These are phyloP conservation scores for Apis laboriosa DNA, from an alignment of 1,140 invertebrate genomes.

Conservation along the genomic window DNA sequence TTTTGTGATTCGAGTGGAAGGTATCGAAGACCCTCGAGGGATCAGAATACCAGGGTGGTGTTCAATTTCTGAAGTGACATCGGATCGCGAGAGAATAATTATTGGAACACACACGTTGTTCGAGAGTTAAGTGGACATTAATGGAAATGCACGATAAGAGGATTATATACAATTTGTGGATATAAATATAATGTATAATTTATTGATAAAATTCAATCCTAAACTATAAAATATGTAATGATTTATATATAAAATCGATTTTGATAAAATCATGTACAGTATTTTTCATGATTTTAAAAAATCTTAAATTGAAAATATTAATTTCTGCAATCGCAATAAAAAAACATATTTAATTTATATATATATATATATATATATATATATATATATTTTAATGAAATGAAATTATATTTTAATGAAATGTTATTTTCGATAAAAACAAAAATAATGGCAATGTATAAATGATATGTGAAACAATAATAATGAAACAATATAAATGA, in stretches of 20 bases:
- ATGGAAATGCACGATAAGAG: neutral
- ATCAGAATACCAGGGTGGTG: neutral
- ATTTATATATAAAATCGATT: neutral
- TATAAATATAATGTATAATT: constrained; percentile 19
- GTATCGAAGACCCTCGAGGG: neutral
- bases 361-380: neutral
- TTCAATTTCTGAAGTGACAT: constrained; percentile 21
- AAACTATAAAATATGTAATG: neutral
- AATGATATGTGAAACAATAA: no score
- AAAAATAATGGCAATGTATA: no score
- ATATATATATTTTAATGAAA: neutral
- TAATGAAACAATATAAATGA: no score
- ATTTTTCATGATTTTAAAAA: neutral
- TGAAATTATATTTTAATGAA: neutral
- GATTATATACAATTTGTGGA: constrained; percentile 2
- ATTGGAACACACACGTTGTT: constrained; percentile 16
- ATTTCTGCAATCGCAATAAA: neutral
- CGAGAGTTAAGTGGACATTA: constrained; percentile 13
- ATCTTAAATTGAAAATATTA: neutral
- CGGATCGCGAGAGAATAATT: constrained; percentile 15
- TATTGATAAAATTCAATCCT: neutral
- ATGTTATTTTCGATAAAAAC: neutral
- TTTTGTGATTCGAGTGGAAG: neutral
- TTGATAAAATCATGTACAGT: neutral
- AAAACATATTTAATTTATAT: neutral